Base-by-base conservation (phyloP, 2,797 vertebrate species). In the Liasis olivaceus region DNA sequence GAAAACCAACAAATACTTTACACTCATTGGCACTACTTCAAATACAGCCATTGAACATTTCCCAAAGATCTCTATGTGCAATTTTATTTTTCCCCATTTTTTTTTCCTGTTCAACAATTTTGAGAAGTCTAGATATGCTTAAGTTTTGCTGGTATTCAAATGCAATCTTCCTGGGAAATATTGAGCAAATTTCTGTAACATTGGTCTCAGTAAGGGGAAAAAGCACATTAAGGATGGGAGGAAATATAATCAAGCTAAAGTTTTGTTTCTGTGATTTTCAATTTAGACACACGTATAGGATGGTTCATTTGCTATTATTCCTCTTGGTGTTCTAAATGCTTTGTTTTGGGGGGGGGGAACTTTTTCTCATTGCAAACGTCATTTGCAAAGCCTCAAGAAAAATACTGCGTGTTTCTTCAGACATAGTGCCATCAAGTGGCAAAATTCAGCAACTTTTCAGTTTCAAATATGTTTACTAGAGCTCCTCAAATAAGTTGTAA, bases 361-460 rank as follows among this genome's bases (percentile, higher is more conserved):
- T n/a, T 58, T 42, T 63, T 60, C 3, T 92, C 2, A n/a, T 62
- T 28, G 62, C 2, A 77, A 51, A 60, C n/a, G 20, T 24, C n/a
- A 58, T 77, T 77, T 87, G 85, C 7, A 87, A 31, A 9, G 3
- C 66, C 51, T 88, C 17, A 88, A 85, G 56, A 20, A 60, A 0
- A 63, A 62, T 72, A 88, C 22, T 56, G 87, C 36, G 36, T 2
- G 0, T 96, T 96, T n/a, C 94, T 93, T 94, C 93, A 95, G 93
- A 81, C 92, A 89, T 96, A 95, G 96, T 95, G 94, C 97, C 97
- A 95, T 95, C 97, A 94, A 96, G 97, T 93, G 97, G 96, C 87
- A 91, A 94, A 90, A 77, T 93, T 47, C 59, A 60, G 59, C 24
- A 64, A 58, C 7, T 4, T 77, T 62, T 60, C n/a, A 60, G 69